A percentile compares a stretch with the other conserved stretches of the same genome.
Conservation (phyloP, 2,888 invertebrate species). For the Meandrusa payeni region DNA sequence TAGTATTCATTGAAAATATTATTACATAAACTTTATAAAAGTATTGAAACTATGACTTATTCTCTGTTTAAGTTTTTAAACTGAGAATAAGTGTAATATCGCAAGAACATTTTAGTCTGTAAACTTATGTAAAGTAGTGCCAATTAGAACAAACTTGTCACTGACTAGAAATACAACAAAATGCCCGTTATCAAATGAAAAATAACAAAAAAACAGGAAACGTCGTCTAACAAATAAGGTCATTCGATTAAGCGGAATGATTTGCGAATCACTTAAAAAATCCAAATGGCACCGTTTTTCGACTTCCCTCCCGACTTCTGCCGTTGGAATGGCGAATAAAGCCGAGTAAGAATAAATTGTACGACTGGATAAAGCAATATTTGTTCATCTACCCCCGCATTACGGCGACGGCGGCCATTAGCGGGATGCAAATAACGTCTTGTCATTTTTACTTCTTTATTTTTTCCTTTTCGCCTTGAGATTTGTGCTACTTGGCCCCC, state of each 20-base stretch:
- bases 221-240: slow-evolving; percentile 62
- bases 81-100: no score
- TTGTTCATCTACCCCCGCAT: slow-evolving; percentile 79
- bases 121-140: no score
- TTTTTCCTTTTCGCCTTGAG: slow-evolving; percentile 60
- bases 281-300: slow-evolving; percentile 70
- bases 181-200: slow-evolving; percentile 27
- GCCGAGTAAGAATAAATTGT: slow-evolving; percentile 77
- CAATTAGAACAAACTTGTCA: no score
- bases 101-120: no score
- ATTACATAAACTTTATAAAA: no score
- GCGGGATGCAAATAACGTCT: slow-evolving; percentile 80
- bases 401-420: slow-evolving; percentile 74
- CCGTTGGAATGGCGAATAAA: slow-evolving; percentile 69
- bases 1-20: no score
- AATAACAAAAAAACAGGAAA: slow-evolving; percentile 45
- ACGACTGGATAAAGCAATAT: slow-evolving; percentile 79
- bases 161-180: no score
- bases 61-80: no score
- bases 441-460: slow-evolving; percentile 79
- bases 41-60: no score
- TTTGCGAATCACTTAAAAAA: slow-evolving; percentile 74
- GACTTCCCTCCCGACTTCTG: slow-evolving; percentile 58
- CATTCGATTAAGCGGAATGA: slow-evolving; percentile 75
- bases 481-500: slow-evolving; percentile 50